Conservation (phyloP, 1,140 invertebrate species). For the Steinernema khuongi region DNA sequence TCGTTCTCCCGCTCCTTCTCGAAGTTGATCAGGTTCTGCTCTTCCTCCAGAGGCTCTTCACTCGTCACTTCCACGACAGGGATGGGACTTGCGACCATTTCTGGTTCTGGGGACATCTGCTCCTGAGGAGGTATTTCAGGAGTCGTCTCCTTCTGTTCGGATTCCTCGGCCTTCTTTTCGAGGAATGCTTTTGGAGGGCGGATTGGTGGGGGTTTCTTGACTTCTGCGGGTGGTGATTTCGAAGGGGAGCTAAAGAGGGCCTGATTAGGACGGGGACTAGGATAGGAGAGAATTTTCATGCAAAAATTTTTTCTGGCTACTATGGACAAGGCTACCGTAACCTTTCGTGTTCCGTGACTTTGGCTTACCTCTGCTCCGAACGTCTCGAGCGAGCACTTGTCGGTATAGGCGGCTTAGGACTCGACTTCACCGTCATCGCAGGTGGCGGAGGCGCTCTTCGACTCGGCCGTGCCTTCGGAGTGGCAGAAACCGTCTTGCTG, state of each 20-base stretch:
- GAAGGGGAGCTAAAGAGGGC: too few relatives aligned
- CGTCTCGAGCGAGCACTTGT: not conserved
- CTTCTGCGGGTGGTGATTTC: not conserved
- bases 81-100: too few relatives aligned
- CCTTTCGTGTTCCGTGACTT: too few relatives aligned
- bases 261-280: too few relatives aligned
- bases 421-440: not conserved
- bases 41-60: not conserved
- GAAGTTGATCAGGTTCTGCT: not conserved
- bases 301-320: too few relatives aligned
- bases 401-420: not conserved
- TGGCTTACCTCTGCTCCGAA: not conserved
- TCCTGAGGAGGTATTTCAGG: too few relatives aligned
- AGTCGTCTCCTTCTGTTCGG: too few relatives aligned
- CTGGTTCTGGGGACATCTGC: too few relatives aligned
- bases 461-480: not conserved
- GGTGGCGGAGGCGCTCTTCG: not conserved
- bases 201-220: not conserved
- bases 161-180: not conserved
- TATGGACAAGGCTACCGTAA: too few relatives aligned
- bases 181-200: not conserved
- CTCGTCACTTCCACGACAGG: not conserved
- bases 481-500: conserved; percentile 1
- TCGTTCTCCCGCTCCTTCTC: not conserved
- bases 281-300: too few relatives aligned